Base-by-base conservation (phyloP, 2,113 vertebrate genomes). In the Nothoprocta perdicaria region DNA sequence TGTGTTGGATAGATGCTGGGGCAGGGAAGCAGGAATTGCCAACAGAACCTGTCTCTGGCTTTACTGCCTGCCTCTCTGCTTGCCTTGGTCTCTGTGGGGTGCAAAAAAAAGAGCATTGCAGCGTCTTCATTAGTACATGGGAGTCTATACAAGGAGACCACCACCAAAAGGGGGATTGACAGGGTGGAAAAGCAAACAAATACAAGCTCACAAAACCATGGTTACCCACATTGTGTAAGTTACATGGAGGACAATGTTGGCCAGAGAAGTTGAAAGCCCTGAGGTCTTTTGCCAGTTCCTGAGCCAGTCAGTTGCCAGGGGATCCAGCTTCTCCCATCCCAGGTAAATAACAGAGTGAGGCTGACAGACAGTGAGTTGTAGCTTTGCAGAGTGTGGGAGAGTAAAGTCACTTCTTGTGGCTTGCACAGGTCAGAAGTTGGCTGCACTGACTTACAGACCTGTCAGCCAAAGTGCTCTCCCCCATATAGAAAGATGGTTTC, bases 361-460 rank as follows among this genome's bases (percentile, higher is more conserved):
- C 58, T 91, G 78, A 94, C 62, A 76, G 94, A 95, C 91, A 92
- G 52, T 75, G 93, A 98, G 94, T 84, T 72, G 96, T 95, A 92
- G 94, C 92, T 95, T 95, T 86, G 94, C 45, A 87, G 88, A 84
- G 74, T 69, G 93, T 85, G 84, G 94, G 91, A 71, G 76, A 73
- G 72, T 46, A 79, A 72, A 92, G 69, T 83, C 94, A 93, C 90
- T 91, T 95, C 95, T 84, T 80, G 83, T 77, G 76, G 94, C 95
- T 96, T 97, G 96, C 94, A 87, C 91, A 96, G 96, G 94, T 74
- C 85, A 90, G 96, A 97, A 97, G 97, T 97, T 22, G 53, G 19
- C 53, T 48, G 53, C 8, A 61, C 45, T 23, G 73, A 48, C 27
- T 73, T 98, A 97, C 89, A 80, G 86, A 84, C 68, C 95, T 96